Conservation (phyloP, 64 coral and sea anemone species). For the Montipora efflorescens region DNA sequence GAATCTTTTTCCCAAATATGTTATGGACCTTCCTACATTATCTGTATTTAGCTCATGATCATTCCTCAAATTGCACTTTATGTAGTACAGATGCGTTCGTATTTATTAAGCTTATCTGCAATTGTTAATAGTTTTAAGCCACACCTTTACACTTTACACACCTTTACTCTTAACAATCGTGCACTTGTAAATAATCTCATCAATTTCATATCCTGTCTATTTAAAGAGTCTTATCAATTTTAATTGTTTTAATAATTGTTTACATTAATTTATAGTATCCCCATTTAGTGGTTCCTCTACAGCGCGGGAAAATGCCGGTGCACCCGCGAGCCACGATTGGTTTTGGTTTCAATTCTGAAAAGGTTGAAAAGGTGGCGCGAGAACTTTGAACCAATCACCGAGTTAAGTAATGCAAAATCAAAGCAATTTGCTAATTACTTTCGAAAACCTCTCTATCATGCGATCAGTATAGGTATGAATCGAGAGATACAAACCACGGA, state of each 20-base stretch:
- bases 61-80: neutral
- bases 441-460: too few relatives aligned
- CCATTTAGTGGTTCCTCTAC: constrained; percentile 14
- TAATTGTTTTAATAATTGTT: neutral
- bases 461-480: too few relatives aligned
- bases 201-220: neutral
- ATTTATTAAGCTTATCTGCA: neutral
- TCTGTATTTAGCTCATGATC: neutral
- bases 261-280: neutral
- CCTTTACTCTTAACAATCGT: neutral
- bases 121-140: too few relatives aligned
- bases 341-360: too few relatives aligned
- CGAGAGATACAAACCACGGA: too few relatives aligned
- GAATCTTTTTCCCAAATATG: neutral
- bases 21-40: neutral
- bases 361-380: too few relatives aligned
- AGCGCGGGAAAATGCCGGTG: neutral
- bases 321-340: too few relatives aligned
- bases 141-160: neutral
- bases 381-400: too few relatives aligned
- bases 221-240: neutral
- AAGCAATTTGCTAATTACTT: too few relatives aligned
- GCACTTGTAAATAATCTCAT: neutral
- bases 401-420: too few relatives aligned
- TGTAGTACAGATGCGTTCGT: neutral